Evolutionary conservation across 2,113 vertebrate genomes (phyloP).

Genomic region (Gila orcuttii): DNA sequence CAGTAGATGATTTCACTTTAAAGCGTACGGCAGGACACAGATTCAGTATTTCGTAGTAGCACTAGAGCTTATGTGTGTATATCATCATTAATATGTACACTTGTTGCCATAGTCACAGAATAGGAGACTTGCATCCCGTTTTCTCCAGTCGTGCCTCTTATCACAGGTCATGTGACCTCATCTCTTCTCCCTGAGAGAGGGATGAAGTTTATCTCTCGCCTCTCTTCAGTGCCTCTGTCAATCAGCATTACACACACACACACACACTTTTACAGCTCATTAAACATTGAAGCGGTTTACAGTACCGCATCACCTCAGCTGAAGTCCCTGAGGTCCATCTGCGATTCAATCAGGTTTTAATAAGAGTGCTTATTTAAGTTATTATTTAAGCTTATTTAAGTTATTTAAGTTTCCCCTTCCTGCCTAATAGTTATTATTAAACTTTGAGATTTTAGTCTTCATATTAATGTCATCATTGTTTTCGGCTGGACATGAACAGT

Average conservation of each 20-base stretch:
- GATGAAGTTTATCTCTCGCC: constrained; percentile 49
- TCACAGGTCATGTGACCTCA: constrained; percentile 58
- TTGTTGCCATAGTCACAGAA: constrained; percentile 48
- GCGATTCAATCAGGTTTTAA: not conserved
- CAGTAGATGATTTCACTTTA: not conserved
- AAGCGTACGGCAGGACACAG: not conserved
- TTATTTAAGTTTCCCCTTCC: no score
- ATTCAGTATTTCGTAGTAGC: not conserved
- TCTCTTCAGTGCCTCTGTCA: constrained; percentile 55
- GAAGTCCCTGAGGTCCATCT: not conserved
- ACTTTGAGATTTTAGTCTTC: not conserved
- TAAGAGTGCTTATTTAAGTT: constrained; percentile 47
- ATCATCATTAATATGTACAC: constrained; percentile 28
- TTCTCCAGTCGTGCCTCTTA: constrained; percentile 42
- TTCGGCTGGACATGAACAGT: not conserved
- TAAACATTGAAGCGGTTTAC: constrained; percentile 44
- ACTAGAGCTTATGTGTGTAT: not conserved
- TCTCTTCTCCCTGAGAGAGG: constrained; percentile 51
- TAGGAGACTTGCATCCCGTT: not conserved
- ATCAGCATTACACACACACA: constrained; percentile 50
- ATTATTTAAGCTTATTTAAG: no score
- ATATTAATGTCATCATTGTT: not conserved
- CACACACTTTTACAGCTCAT: constrained; percentile 35
- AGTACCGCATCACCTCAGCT: constrained; percentile 25
- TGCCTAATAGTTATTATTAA: not conserved